Evolutionary conservation across 2,797 vertebrate species (phyloP).

Genomic region (Catharus ustulatus): DNA sequence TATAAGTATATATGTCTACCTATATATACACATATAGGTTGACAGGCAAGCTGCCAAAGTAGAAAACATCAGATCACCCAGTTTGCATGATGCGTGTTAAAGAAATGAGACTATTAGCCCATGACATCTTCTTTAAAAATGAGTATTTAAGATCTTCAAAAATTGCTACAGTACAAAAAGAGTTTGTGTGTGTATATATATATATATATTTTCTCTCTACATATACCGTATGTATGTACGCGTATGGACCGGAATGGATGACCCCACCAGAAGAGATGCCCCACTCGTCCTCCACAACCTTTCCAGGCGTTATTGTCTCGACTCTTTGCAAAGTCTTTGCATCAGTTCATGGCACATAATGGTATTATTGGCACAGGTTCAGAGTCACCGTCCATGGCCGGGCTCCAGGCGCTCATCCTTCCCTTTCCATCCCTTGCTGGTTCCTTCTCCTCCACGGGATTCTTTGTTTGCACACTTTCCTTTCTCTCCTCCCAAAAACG

Average conservation of each 20-base stretch:
- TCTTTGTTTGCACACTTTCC: neutral
- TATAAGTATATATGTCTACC: conserved; percentile 44
- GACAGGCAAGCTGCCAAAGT: conserved; percentile 64
- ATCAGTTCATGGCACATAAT: conserved; percentile 97
- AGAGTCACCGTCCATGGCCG: conserved; percentile 83
- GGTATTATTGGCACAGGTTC: conserved; percentile 99
- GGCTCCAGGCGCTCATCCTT: conserved; percentile 59
- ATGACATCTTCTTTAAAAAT: conserved; percentile 76
- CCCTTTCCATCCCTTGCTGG: neutral
- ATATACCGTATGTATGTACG: conserved; percentile 61
- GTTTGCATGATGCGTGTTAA: conserved; percentile 64
- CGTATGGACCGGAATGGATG: conserved; percentile 73
- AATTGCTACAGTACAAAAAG: conserved; percentile 82
- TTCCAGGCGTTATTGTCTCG: conserved; percentile 24
- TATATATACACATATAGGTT: conserved; percentile 40
- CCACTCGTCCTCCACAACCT: conserved; percentile 49
- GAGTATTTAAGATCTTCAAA: conserved; percentile 79
- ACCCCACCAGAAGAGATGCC: conserved; percentile 70
- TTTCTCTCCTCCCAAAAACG: conserved; percentile 59
- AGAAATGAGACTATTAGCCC: conserved; percentile 69
- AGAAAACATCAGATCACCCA: conserved; percentile 73
- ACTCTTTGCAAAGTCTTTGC: conserved; percentile 69
- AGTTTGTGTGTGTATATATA: conserved; percentile 68
- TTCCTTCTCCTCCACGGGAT: conserved; percentile 9
- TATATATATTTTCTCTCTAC: conserved; percentile 65